phyloP scores from a whole-genome alignment of 2,113 vertebrate species.

The Cervus canadensis region DNA sequence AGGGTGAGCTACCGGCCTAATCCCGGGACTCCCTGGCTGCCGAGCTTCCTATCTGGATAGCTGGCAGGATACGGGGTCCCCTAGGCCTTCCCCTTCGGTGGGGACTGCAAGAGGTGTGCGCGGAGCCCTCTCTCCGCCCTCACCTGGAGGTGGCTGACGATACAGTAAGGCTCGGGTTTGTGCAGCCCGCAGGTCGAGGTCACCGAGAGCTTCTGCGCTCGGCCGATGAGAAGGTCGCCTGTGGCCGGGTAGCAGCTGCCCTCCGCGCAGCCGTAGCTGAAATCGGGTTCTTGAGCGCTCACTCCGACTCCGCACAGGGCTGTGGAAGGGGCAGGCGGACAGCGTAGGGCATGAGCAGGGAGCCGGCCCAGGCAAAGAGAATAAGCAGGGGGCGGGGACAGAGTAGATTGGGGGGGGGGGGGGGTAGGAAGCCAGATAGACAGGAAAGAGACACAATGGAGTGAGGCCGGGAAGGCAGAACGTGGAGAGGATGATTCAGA shows the following conservation, averaged over 20 bases:
- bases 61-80: slow-evolving; percentile 29
- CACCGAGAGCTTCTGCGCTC: slow-evolving; percentile 87
- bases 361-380: background rate
- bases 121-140: background rate
- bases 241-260: slow-evolving; percentile 98
- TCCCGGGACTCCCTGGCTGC: slow-evolving; percentile 17
- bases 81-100: background rate
- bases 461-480: background rate
- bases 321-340: slow-evolving; percentile 30
- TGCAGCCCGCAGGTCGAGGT: slow-evolving; percentile 92
- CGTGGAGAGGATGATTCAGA: background rate
- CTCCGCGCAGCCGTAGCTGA: slow-evolving; percentile 92
- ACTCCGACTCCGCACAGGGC: slow-evolving; percentile 75
- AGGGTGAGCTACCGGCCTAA: background rate
- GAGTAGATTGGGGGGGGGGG: background rate
- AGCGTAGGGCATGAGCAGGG: background rate
- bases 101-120: background rate
- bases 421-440: too few species aligned
- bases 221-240: slow-evolving; percentile 94
- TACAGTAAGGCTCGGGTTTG: slow-evolving; percentile 91
- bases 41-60: slow-evolving; percentile 48
- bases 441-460: background rate
- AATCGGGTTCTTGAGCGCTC: slow-evolving; percentile 83
- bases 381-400: background rate
- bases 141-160: slow-evolving; percentile 98